Evolutionary conservation across 2,888 invertebrate species (phyloP), one percentile per base, ranked within the genome.

Genomic region (Hoplodrina ambigua): DNA sequence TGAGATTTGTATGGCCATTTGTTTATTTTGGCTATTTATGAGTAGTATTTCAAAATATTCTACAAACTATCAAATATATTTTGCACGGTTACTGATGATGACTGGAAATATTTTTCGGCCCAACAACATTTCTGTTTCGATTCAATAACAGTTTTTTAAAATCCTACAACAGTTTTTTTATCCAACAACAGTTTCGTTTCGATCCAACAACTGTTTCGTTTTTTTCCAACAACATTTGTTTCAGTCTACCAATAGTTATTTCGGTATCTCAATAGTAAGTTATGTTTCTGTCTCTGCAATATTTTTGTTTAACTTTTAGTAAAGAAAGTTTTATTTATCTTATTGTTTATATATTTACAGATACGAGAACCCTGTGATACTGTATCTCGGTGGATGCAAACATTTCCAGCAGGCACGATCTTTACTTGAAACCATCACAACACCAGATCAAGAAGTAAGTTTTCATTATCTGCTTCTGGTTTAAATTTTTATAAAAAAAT

Each of bases 321-420:
- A 53, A 13, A 10, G 0, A 53, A 13, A 10, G 0, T 15, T 58
- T 13, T 60, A 13, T 17, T 41, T 58, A 44, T 10, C 4, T 11
- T 92, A 80, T 97, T 17, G 49, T 6, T 13, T 46, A 25, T 49
- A 25, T 2, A n/a, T 66, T 72, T 82, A 2, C 86, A 96, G 96
- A 78, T 94, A 93, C 72, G 95, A 96, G 85, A 96, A 94, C 75
- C 96, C 96, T 79, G 96, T 97, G 75, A 97, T 97, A 86, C 91
- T 98, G 71, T 99, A 98, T 92, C 96, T 97, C 72, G 97, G 98
- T 20, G 98, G 99, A 0, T 98, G 98, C 87, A 98, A 99, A 92
- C 98, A 98, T 91, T 99, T 99, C 90, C 98, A 98, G 90, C 98
- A 98, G 92, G 99, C 99, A 4, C 97, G 98, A 75, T 97, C 97